Conservation (phyloP, 2,113 vertebrate genomes). For the Hydrochoerus hydrochaeris region DNA sequence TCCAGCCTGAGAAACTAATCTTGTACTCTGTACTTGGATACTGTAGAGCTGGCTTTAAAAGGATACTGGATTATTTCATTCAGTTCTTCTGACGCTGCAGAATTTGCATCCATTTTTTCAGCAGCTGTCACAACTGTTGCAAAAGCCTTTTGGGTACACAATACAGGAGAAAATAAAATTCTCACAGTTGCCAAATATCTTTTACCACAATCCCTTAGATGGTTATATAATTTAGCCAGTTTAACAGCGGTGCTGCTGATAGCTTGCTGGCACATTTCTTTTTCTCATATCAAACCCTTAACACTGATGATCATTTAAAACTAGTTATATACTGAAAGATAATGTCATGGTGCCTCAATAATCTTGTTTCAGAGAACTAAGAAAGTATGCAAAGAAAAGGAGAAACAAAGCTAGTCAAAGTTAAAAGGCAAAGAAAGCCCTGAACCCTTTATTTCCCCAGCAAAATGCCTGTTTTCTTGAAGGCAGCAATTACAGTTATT, state of each 20-base stretch:
- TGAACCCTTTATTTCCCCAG: neutral
- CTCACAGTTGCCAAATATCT: conserved; percentile 26
- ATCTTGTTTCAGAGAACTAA: conserved; percentile 42
- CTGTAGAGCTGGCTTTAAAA: conserved; percentile 76
- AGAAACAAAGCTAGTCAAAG: neutral
- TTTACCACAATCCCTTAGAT: neutral
- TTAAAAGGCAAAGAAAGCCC: conserved; percentile 10
- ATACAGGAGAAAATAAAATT: conserved; percentile 59
- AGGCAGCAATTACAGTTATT: conserved; percentile 22
- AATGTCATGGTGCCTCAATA: neutral
- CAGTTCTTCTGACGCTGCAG: conserved; percentile 87
- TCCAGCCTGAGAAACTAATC: neutral
- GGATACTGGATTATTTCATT: conserved; percentile 97
- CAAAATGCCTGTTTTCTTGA: conserved; percentile 28
- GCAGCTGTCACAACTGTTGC: conserved; percentile 92
- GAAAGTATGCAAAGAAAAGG: neutral
- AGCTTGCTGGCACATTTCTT: neutral
- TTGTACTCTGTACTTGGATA: neutral
- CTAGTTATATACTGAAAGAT: conserved; percentile 25
- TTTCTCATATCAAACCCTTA: conserved; percentile 11
- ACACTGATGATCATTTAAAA: neutral
- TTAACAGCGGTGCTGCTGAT: neutral
- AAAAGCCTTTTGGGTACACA: conserved; percentile 90
- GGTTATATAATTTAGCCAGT: conserved; percentile 10
- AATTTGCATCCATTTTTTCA: conserved; percentile 87